These are phyloP conservation scores for Ochropleura plecta DNA, from an alignment of 2,888 invertebrate species.

Conservation along the genomic window DNA sequence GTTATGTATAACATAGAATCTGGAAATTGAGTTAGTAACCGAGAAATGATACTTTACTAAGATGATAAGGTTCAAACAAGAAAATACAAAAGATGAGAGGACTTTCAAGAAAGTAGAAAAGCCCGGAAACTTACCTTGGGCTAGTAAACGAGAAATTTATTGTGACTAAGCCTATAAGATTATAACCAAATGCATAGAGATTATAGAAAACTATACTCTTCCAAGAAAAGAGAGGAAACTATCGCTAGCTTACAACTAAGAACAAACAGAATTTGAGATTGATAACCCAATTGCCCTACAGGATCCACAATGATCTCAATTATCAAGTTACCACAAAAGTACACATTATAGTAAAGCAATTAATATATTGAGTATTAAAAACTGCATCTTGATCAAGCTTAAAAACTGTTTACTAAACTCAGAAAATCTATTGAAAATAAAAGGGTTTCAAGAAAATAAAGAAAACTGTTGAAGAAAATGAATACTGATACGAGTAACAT, in stretches of 20 bases:
- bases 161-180: no score
- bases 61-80: neutral
- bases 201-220: no score
- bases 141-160: neutral
- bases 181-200: no score
- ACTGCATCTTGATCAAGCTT: neutral
- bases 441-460: no score
- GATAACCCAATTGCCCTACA: no score
- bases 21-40: neutral
- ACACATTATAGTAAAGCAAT: no score
- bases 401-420: neutral
- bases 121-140: neutral
- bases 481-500: neutral
- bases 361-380: no score
- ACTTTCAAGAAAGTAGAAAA: neutral
- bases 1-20: neutral
- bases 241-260: no score
- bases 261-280: no score
- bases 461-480: neutral
- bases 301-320: no score
- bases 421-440: neutral
- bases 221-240: no score
- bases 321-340: no score
- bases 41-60: neutral
- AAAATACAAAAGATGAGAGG: neutral